A percentile compares a stretch with the other conserved stretches of the same genome.
Conservation (phyloP, 2,797 vertebrate genomes). For the Sphaeramia orbicularis region DNA sequence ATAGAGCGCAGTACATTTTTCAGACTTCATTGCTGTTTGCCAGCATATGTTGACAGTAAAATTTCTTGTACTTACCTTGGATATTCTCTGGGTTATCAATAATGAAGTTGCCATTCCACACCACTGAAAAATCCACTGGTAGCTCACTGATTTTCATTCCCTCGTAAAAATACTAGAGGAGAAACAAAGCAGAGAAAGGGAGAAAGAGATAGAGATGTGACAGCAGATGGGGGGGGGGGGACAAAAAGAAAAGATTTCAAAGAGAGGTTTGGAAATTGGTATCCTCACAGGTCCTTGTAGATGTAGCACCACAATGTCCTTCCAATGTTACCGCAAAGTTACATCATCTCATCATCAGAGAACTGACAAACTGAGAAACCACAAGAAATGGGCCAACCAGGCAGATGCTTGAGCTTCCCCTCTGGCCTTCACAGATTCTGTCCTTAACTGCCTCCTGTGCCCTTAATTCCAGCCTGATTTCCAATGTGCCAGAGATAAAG, state of each 20-base stretch:
- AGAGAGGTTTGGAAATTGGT: slow-evolving; percentile 35
- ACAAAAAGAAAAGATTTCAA: slow-evolving; percentile 46
- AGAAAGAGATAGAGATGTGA: slow-evolving; percentile 17
- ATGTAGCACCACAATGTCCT: slow-evolving; percentile 21
- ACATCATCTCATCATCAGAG: slow-evolving; percentile 65
- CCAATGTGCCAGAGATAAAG: slow-evolving; percentile 19
- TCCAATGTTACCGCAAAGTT: slow-evolving; percentile 61
- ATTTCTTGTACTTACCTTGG: slow-evolving; percentile 86
- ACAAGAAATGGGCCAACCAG: slow-evolving; percentile 41
- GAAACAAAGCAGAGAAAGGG: slow-evolving; percentile 8
- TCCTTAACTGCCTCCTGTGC: slow-evolving; percentile 52
- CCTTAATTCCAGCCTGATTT: slow-evolving; percentile 48
- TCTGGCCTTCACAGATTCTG: slow-evolving; percentile 40
- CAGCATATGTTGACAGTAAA: slow-evolving; percentile 18
- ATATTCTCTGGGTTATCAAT: slow-evolving; percentile 97
- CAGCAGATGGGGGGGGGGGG: slow-evolving; percentile 34
- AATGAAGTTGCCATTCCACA: slow-evolving; percentile 99
- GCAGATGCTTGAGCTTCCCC: slow-evolving; percentile 36
- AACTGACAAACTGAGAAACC: slow-evolving; percentile 47
- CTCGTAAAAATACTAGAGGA: slow-evolving; percentile 93
- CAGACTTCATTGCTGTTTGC: slow-evolving; percentile 9
- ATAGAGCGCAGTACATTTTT: not conserved
- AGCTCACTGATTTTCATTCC: slow-evolving; percentile 97
- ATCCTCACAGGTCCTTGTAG: slow-evolving; percentile 27
- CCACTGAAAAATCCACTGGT: slow-evolving; percentile 96